A percentile compares a stretch with the other conserved stretches of the same genome.
These are phyloP conservation scores for Tragulus kanchil DNA, from an alignment of 2,113 vertebrate species.

Conservation along the genomic window DNA sequence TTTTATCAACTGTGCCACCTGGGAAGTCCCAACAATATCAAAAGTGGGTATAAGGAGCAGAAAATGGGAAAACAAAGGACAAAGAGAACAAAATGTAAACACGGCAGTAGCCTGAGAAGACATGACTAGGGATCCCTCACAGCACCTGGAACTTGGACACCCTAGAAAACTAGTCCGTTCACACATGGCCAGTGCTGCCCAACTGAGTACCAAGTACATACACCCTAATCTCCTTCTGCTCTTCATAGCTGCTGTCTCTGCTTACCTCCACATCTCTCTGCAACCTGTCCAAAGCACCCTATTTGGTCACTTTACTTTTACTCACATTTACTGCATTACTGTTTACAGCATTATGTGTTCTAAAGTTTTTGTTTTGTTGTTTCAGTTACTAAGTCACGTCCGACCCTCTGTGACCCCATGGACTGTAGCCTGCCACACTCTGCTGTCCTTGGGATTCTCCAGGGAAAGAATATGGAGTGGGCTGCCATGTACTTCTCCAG, in stretches of 20 bases:
- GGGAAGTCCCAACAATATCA: not conserved
- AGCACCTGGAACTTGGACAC: not conserved
- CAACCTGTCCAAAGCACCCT: not conserved
- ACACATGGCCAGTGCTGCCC: not conserved
- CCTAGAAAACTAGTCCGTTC: not conserved
- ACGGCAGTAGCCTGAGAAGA: not conserved
- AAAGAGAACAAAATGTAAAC: constrained; percentile 17
- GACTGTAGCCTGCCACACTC: not conserved
- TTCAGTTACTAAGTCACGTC: not conserved
- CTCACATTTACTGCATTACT: not conserved
- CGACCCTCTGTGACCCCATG: not conserved
- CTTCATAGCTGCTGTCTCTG: not conserved
- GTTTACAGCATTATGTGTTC: not conserved
- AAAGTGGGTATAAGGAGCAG: not conserved
- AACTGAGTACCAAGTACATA: not conserved
- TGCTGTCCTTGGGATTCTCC: not conserved
- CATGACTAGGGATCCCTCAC: not conserved
- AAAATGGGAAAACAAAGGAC: constrained; percentile 32
- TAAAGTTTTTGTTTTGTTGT: not conserved
- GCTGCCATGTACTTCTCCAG: not conserved
- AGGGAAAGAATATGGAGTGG: not conserved
- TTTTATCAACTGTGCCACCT: not conserved
- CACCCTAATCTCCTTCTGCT: not conserved
- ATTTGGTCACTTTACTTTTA: not conserved
- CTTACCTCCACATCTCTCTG: not conserved